These are phyloP conservation scores for Scaptomyza reducta DNA, from an alignment of 2,888 invertebrate genomes.

Conservation along the genomic window DNA sequence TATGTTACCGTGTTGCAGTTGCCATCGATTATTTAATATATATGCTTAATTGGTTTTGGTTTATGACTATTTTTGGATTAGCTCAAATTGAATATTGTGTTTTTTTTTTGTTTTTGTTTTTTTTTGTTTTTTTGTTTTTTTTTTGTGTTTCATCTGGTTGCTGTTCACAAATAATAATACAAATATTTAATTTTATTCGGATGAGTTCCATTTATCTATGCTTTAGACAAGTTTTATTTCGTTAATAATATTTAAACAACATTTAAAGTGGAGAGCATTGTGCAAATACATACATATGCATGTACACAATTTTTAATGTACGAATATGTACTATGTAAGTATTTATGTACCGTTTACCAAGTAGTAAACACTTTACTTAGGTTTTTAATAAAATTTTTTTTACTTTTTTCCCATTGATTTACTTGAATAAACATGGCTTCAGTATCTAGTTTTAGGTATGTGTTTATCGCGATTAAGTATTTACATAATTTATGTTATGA, in stretches of 20 bases:
- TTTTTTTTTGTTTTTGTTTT: constrained; percentile 3
- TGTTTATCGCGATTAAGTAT: constrained; percentile 30
- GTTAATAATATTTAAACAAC: constrained; percentile 38
- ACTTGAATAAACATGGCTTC: constrained; percentile 24
- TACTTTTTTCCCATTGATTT: constrained; percentile 27
- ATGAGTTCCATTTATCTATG: constrained; percentile 4
- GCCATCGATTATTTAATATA: constrained; percentile 15
- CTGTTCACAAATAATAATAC: constrained; percentile 29
- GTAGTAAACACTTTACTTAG: constrained; percentile 11
- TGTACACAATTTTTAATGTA: constrained; percentile 19
- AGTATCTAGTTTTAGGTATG: constrained; percentile 17
- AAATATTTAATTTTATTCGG: constrained; percentile 1
- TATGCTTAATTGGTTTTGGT: constrained; percentile 30
- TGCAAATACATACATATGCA: constrained; percentile 27
- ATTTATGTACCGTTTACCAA: constrained; percentile 24
- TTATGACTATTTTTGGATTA: constrained; percentile 27
- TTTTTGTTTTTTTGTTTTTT: constrained; percentile 5
- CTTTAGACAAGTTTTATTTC: constrained; percentile 22
- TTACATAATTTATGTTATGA: constrained; percentile 24
- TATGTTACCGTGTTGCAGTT: constrained; percentile 21
- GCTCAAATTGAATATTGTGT: constrained; percentile 40
- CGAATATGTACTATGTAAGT: constrained; percentile 13
- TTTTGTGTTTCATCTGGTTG: constrained; percentile 9
- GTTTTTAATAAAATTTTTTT: constrained; percentile 24
- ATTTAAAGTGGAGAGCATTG: constrained; percentile 39